These are phyloP conservation scores for Manis javanica DNA, from an alignment of 2,797 vertebrate species.

Conservation along the genomic window DNA sequence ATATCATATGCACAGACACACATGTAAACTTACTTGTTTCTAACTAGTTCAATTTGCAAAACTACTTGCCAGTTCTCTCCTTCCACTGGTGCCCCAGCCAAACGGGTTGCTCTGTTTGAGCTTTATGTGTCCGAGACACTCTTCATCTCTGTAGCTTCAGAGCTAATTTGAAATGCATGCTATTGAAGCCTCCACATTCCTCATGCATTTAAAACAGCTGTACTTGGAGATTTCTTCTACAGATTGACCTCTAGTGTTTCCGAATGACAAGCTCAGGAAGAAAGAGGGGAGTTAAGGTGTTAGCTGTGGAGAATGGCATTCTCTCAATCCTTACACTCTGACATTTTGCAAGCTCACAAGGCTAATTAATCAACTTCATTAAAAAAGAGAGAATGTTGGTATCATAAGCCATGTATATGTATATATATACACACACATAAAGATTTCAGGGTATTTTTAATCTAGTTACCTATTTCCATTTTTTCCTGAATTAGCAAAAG, in stretches of 20 bases:
- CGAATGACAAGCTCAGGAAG: constrained; percentile 56
- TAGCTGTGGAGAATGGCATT: not conserved
- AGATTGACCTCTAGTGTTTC: constrained; percentile 79
- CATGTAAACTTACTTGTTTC: not conserved
- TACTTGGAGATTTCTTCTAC: constrained; percentile 74
- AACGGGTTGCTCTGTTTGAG: not conserved
- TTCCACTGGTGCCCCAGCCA: not conserved
- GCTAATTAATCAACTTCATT: constrained; percentile 78
- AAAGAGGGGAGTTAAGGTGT: not conserved
- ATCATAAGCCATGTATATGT: constrained; percentile 64
- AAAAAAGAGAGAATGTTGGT: constrained; percentile 70
- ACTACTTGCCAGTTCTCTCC: not conserved
- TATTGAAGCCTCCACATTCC: constrained; percentile 26
- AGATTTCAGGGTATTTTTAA: constrained; percentile 79
- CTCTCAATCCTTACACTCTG: constrained; percentile 41
- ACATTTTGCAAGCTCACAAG: constrained; percentile 72
- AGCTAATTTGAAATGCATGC: not conserved
- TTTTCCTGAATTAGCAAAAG: constrained; percentile 60
- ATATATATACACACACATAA: constrained; percentile 16
- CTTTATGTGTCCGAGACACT: not conserved
- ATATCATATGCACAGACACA: not conserved
- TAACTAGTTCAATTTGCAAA: constrained; percentile 43
- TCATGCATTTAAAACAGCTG: constrained; percentile 72
- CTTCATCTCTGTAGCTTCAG: not conserved
- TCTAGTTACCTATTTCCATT: constrained; percentile 78